Conservation (phyloP, 35 echinoderm and acorn worm genomes). For the Lytechinus variegatus region DNA sequence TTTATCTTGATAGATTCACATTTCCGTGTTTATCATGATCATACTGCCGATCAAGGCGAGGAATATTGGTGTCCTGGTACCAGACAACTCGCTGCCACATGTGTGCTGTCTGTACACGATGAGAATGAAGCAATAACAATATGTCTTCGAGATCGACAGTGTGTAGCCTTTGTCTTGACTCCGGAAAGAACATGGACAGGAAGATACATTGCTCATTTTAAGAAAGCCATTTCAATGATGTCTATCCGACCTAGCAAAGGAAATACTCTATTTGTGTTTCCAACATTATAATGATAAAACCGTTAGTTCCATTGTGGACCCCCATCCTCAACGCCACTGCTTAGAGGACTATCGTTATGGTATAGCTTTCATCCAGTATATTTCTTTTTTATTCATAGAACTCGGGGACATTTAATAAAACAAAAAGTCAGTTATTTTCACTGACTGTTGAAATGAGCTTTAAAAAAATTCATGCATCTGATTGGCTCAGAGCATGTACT, state of each 20-base stretch:
- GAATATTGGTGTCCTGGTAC: constrained; percentile 83
- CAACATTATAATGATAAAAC: background rate
- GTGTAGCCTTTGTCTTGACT: constrained; percentile 77
- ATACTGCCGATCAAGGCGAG: constrained; percentile 41
- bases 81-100: constrained; percentile 59
- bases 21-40: constrained; percentile 6
- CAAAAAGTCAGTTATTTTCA: too few species aligned
- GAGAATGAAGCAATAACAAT: constrained; percentile 76
- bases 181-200: constrained; percentile 86
- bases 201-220: background rate
- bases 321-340: too few species aligned
- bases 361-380: too few species aligned
- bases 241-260: constrained; percentile 13
- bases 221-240: background rate
- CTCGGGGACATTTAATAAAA: too few species aligned
- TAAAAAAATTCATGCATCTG: too few species aligned
- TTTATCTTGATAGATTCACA: constrained; percentile 23
- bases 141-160: constrained; percentile 66
- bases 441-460: too few species aligned
- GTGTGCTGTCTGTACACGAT: constrained; percentile 72
- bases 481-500: too few species aligned
- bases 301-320: too few species aligned
- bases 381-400: too few species aligned
- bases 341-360: too few species aligned
- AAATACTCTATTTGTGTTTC: constrained; percentile 21